Evolutionary conservation across 2,888 invertebrate genomes (phyloP), one percentile per base, ranked within the genome.

Genomic region (Agonum fuliginosum): DNA sequence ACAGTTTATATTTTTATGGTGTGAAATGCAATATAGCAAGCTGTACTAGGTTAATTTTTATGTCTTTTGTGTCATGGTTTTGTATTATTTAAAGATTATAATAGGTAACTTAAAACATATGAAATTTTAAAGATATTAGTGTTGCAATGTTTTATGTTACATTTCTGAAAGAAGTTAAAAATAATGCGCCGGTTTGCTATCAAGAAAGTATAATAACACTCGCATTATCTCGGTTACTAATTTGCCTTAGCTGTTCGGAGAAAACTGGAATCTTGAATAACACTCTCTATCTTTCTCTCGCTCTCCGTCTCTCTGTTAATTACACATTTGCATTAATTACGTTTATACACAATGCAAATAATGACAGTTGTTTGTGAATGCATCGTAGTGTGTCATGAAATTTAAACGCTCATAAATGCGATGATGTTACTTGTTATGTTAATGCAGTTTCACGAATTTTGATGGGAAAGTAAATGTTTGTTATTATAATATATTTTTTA

Each of bases 261-360:
- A 54, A 54, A 54, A 54, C 54, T 54, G 24, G n/a, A 27, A 12
- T 54, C 54, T 54, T 54, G 54, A 54, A 54, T 54, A 24, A 48
- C 48, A 10, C n/a, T 2, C 17, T 19, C 4, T 30, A 27, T 62
- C 30, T 62, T 10, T 62, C 58, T 34, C 30, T 17, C 58, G 27
- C 19, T 43, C 17, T 17, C n/a, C 10, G n/a, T 62, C 58, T 27
- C 30, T 62, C 30, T 14, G 17, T 6, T 62, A 30, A 62, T 62
- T 62, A 62, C 30, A 30, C 58, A 62, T 62, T 62, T 62, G 30
- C 58, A 62, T 62, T 62, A 62, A 62, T 62, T 62, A 62, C 30
- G 17, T 62, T 62, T 30, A 62, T 62, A 62, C 30, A 62, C 30
- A 62, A 62, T 62, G 58, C 58, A 27, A 62, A 62, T 62, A 62